phyloP scores from a whole-genome alignment of 1,140 invertebrate genomes.

The Venustaconcha ellipsiformis region DNA sequence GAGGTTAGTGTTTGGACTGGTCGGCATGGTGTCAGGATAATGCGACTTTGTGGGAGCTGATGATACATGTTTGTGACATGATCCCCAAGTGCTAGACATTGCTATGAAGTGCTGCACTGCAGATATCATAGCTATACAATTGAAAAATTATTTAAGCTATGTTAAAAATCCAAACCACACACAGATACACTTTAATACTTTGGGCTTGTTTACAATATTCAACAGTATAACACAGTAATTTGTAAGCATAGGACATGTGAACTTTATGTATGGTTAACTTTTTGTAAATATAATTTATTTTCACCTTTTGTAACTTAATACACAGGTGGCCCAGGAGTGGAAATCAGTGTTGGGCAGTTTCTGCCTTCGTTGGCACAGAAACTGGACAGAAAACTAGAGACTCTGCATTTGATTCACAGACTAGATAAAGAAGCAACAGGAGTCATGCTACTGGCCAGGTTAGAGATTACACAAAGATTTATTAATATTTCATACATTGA shows the following conservation, averaged over 20 bases:
- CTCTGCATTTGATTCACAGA: conserved; percentile 71
- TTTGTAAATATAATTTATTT: not conserved
- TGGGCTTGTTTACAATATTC: not conserved
- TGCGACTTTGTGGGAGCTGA: too few species aligned
- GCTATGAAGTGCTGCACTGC: too few species aligned
- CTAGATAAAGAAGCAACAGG: conserved; percentile 73
- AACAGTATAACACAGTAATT: too few species aligned
- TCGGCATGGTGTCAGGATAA: too few species aligned
- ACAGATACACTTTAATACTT: too few species aligned
- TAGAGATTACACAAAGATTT: conserved; percentile 12
- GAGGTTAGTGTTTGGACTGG: too few species aligned
- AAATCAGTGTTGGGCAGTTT: conserved; percentile 62
- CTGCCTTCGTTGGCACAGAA: conserved; percentile 61
- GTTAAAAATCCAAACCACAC: too few species aligned
- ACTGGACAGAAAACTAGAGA: conserved; percentile 40
- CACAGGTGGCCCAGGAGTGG: conserved; percentile 60
- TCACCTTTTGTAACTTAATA: not conserved
- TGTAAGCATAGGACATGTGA: not conserved
- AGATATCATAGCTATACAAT: too few species aligned
- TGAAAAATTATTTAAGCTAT: too few species aligned
- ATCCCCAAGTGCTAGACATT: too few species aligned
- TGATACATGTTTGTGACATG: too few species aligned
- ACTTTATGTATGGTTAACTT: not conserved
- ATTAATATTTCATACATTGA: not conserved
- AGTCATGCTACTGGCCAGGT: conserved; percentile 68